phyloP scores from a whole-genome alignment of 2,113 vertebrate genomes.

The Scatophagus argus region DNA sequence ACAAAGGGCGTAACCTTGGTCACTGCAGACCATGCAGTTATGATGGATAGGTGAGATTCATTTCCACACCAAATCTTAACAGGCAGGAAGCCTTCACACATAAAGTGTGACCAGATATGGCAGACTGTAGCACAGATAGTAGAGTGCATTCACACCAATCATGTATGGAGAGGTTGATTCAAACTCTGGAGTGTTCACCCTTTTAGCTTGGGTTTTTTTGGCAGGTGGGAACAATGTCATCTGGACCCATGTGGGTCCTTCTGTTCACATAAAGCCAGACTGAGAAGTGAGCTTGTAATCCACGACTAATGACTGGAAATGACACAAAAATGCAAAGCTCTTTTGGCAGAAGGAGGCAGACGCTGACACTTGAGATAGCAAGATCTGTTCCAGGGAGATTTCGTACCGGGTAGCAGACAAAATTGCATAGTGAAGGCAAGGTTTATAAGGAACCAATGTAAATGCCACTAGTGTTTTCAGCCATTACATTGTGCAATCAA shows the following conservation, averaged over 20 bases:
- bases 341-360: conserved; percentile 4
- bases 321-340: background rate
- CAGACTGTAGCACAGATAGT: conserved; percentile 10
- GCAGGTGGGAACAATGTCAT: conserved; percentile 16
- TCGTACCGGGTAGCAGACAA: no score
- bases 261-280: background rate
- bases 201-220: conserved; percentile 22
- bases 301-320: conserved; percentile 8
- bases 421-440: no score
- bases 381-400: no score
- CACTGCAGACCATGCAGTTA: conserved; percentile 49
- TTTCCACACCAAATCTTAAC: conserved; percentile 65
- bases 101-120: conserved; percentile 26
- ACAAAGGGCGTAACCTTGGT: conserved; percentile 67
- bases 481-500: no score
- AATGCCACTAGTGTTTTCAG: no score
- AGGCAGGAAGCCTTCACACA: conserved; percentile 31
- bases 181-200: conserved; percentile 16
- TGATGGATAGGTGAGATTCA: conserved; percentile 74
- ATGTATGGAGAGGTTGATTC: conserved; percentile 27
- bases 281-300: background rate
- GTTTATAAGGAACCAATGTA: no score
- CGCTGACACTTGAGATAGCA: conserved; percentile 14
- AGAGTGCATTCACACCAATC: conserved; percentile 36
- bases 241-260: conserved; percentile 10